Percentiles rank a stretch among this genome's conserved stretches.
Evolutionary conservation across 2,113 vertebrate genomes (phyloP).

Genomic region (Papio anubis): DNA sequence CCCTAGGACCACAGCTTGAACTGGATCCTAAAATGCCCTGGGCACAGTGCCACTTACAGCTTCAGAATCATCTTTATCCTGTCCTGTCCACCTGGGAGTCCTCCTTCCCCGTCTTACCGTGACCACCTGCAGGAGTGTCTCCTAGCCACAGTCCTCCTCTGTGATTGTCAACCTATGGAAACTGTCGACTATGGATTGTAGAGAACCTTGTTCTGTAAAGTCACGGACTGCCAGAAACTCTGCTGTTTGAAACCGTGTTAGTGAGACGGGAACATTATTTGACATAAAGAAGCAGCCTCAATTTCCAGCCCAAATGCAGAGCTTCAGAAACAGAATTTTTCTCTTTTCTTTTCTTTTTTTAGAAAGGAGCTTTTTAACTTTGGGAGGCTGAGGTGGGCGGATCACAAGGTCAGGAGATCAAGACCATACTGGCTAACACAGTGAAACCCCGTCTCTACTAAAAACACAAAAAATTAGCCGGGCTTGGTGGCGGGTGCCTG

Average conservation of each 20-base stretch:
- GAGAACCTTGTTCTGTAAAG: neutral
- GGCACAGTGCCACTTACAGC: neutral
- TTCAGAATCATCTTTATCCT: neutral
- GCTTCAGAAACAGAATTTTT: neutral
- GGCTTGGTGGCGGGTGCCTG: fast-evolving
- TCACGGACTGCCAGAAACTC: neutral
- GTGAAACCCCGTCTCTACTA: no score
- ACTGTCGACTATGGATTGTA: no score
- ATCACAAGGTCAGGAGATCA: no score
- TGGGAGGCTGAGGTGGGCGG: no score
- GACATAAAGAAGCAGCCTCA: neutral
- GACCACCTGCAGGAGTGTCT: no score
- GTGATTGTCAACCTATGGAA: neutral
- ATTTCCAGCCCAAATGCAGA: neutral
- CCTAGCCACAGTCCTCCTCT: no score
- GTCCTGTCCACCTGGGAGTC: neutral
- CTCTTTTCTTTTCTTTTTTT: no score
- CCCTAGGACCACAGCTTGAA: neutral
- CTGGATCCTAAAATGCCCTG: neutral
- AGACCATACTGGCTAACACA: no score
- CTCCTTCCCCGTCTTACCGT: neutral
- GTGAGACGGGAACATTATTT: neutral
- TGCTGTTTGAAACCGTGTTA: neutral
- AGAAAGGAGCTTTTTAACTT: no score
- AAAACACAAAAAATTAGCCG: no score